phyloP scores from a whole-genome alignment of 2,888 invertebrate species.

The Hecatera dysodea region DNA sequence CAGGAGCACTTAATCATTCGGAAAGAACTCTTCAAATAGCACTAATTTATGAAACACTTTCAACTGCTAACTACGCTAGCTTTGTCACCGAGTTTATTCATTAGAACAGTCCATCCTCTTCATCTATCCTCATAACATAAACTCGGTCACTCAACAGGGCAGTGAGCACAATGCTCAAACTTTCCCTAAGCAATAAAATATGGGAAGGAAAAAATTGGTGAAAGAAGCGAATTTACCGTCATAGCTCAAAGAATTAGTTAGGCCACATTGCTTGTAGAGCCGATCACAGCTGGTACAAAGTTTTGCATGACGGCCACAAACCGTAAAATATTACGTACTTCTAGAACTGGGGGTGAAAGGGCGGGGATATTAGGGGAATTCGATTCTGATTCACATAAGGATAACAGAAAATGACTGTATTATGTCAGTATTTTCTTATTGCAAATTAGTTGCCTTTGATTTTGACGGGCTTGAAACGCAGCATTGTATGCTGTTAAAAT shows the following conservation, averaged over 20 bases:
- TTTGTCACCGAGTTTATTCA: slow-evolving; percentile 45
- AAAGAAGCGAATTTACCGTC: slow-evolving; percentile 55
- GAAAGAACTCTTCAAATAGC: slow-evolving; percentile 4
- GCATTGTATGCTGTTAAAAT: background rate
- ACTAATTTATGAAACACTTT: slow-evolving; percentile 17
- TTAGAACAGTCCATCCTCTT: slow-evolving; percentile 9
- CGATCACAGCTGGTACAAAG: slow-evolving; percentile 63
- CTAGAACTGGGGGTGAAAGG: slow-evolving; percentile 12
- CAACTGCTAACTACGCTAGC: slow-evolving; percentile 11
- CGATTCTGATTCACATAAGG: background rate
- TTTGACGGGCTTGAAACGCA: background rate
- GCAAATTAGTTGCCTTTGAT: background rate
- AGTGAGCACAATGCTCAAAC: slow-evolving; percentile 43
- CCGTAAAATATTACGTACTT: slow-evolving; percentile 41
- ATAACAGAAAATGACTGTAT: background rate
- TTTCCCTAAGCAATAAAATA: slow-evolving; percentile 60
- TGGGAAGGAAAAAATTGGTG: slow-evolving; percentile 44
- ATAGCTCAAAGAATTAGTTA: slow-evolving; percentile 66
- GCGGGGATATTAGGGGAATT: background rate
- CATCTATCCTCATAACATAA: slow-evolving; percentile 33
- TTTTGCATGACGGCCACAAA: slow-evolving; percentile 42
- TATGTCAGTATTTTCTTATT: background rate
- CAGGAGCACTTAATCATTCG: background rate
- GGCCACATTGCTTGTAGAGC: slow-evolving; percentile 57
- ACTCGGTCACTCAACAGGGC: slow-evolving; percentile 49